Percentiles rank a stretch among this genome's conserved stretches.
phyloP scores from a whole-genome alignment of 1,140 invertebrate genomes.

The Trachymyrmex cornetzi region DNA sequence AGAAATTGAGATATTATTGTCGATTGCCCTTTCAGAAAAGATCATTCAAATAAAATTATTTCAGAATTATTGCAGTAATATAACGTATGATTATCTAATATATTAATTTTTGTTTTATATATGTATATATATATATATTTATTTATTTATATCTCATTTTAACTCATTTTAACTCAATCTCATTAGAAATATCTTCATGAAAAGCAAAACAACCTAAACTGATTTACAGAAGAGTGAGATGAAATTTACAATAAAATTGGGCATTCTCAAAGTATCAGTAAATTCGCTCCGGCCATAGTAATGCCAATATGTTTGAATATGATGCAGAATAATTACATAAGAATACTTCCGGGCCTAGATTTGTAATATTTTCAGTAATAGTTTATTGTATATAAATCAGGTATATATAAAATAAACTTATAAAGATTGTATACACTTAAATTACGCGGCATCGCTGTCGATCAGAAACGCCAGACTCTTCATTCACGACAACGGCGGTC shows the following conservation, averaged over 20 bases:
- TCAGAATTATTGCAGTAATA: not conserved
- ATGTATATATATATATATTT: not conserved
- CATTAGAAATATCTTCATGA: not conserved
- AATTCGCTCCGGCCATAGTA: not conserved
- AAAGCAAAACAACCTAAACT: not conserved
- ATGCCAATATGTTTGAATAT: not conserved
- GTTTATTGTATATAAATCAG: slow-evolving; percentile 71
- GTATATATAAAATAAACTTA: slow-evolving; percentile 73
- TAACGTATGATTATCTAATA: not conserved
- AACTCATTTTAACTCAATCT: too few species aligned
- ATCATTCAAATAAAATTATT: slow-evolving; percentile 5
- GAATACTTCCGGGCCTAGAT: not conserved
- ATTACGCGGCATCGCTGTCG: slow-evolving; percentile 13
- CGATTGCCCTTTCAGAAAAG: not conserved
- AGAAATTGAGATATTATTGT: slow-evolving; percentile 2
- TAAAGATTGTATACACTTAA: slow-evolving; percentile 58
- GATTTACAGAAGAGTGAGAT: not conserved
- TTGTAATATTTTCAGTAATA: slow-evolving; percentile 36
- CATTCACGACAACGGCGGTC: not conserved
- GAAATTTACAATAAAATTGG: not conserved
- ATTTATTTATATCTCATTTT: too few species aligned
- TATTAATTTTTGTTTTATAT: not conserved
- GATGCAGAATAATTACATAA: not conserved
- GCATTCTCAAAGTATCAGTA: not conserved
- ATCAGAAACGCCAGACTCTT: not conserved